Evolutionary conservation across 2,888 invertebrate genomes (phyloP).

Genomic region (Melieria crassipennis): DNA sequence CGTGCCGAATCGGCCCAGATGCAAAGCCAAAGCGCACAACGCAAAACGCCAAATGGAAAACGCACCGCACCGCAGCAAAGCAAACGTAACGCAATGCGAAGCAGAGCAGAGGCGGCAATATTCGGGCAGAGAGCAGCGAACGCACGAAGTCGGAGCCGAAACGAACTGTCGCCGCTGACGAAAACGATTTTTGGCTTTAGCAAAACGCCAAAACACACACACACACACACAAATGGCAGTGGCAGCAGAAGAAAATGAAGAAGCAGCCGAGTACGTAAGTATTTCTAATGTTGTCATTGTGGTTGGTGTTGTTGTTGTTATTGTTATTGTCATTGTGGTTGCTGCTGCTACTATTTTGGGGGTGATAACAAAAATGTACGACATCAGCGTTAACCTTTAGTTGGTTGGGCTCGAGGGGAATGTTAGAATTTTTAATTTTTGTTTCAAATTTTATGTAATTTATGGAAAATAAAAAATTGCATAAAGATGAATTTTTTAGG

Average conservation of each 20-base stretch:
- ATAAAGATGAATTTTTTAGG: too few species aligned
- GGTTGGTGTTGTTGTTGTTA: too few species aligned
- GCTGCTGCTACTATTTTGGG: neutral
- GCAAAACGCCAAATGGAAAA: conserved; percentile 13
- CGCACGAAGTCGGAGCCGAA: too few species aligned
- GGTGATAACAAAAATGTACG: conserved; percentile 44
- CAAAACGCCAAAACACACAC: conserved; percentile 16
- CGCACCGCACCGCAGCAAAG: conserved; percentile 5
- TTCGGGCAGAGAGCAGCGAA: too few species aligned
- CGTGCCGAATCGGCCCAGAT: neutral
- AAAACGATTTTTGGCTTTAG: too few species aligned
- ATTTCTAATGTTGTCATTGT: neutral
- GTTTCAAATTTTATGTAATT: too few species aligned
- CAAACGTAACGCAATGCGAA: conserved; percentile 2
- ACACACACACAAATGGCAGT: conserved; percentile 27
- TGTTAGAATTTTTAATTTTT: neutral
- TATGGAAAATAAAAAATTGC: too few species aligned
- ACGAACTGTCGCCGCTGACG: too few species aligned
- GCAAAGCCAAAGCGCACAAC: conserved; percentile 27
- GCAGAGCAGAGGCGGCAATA: neutral
- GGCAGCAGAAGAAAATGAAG: too few species aligned
- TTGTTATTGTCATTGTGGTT: too few species aligned
- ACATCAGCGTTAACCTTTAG: neutral
- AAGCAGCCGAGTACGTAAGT: too few species aligned
- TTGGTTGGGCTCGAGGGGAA: neutral